Conservation (phyloP, 1,140 invertebrate species). For the Trichomalopsis sarcophagae region DNA sequence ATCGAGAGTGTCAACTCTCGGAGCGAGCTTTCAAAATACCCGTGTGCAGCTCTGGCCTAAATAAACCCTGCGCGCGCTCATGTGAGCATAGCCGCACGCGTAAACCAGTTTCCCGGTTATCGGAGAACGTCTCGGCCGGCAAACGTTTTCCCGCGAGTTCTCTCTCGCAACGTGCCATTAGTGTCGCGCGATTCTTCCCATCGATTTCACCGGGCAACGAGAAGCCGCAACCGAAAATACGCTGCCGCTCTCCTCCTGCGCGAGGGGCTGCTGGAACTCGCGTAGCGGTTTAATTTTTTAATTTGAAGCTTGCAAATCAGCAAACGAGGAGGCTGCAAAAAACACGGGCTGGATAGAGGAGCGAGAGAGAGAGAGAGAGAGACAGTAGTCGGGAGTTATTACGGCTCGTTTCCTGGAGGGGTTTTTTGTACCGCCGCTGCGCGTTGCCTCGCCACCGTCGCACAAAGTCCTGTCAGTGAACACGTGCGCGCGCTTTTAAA, state of each 20-base stretch:
- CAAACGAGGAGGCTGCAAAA: not conserved
- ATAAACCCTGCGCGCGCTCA: not conserved
- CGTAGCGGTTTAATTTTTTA: constrained; percentile 27
- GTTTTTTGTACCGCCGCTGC: constrained; percentile 14
- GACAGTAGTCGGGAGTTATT: constrained; percentile 25
- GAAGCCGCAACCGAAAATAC: constrained; percentile 9
- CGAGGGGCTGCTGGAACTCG: not conserved
- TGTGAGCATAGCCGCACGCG: constrained; percentile 61
- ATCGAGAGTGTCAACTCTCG: not conserved
- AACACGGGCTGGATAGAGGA: not conserved
- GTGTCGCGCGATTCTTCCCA: constrained; percentile 20
- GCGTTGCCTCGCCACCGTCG: not conserved
- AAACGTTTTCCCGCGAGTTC: constrained; percentile 52
- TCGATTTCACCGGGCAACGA: constrained; percentile 3
- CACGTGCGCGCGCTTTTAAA: constrained; percentile 1
- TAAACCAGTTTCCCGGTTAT: constrained; percentile 74
- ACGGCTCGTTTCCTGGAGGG: constrained; percentile 29
- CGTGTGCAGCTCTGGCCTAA: not conserved
- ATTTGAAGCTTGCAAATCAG: constrained; percentile 21
- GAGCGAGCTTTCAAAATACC: constrained; percentile 17
- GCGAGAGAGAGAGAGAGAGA: not conserved
- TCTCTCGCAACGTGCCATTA: constrained; percentile 65
- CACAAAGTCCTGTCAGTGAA: constrained; percentile 2
- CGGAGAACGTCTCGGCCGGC: constrained; percentile 53
- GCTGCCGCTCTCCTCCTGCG: not conserved